Evolutionary conservation across 2,797 vertebrate genomes (phyloP).

Genomic region (Urosaurus nigricauda): DNA sequence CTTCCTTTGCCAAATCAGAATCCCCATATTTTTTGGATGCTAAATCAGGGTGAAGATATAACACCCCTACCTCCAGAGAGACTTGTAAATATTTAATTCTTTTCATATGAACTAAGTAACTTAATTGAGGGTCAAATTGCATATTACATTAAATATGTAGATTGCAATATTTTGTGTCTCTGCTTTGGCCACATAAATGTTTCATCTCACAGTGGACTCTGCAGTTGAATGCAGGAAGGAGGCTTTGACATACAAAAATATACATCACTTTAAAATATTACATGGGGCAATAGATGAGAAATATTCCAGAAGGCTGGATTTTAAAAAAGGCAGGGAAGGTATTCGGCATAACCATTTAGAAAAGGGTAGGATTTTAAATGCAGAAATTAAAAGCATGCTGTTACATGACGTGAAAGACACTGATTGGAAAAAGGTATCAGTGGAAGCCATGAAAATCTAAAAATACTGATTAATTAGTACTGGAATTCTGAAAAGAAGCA

Average conservation of each 20-base stretch:
- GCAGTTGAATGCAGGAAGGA: no score
- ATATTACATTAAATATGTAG: background rate
- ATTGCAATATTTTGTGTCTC: no score
- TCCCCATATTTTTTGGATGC: background rate
- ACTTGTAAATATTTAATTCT: background rate
- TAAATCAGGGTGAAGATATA: background rate
- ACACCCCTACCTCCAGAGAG: no score
- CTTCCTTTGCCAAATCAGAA: background rate
- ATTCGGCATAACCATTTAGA: background rate
- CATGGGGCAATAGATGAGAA: background rate
- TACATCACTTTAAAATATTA: background rate
- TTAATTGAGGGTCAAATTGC: background rate
- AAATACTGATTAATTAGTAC: slow-evolving; percentile 6
- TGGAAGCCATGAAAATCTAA: slow-evolving; percentile 25
- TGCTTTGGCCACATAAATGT: no score
- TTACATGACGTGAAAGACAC: background rate
- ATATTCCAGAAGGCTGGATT: background rate
- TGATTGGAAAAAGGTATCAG: slow-evolving; percentile 45
- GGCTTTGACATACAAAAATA: background rate
- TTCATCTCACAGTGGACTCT: no score
- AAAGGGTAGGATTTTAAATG: background rate
- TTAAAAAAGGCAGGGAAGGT: slow-evolving; percentile 14
- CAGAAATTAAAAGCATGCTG: slow-evolving; percentile 25
- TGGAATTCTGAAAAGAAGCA: slow-evolving; percentile 25
- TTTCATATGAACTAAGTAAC: background rate